Conservation (phyloP, 2,113 vertebrate species). For the Heterotis niloticus region DNA sequence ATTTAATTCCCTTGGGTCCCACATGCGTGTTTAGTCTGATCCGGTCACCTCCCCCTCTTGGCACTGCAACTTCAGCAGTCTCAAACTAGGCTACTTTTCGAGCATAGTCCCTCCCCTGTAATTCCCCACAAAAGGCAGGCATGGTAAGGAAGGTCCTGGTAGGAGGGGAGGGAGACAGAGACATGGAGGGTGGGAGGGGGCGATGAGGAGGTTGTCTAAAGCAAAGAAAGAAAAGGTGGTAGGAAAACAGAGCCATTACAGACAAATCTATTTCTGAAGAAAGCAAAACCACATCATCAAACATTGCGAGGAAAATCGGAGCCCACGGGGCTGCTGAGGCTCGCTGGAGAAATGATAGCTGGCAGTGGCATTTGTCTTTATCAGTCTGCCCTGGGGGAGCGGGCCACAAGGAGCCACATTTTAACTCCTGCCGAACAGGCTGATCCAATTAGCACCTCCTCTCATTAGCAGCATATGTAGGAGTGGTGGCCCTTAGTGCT, state of each 20-base stretch:
- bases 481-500: not conserved
- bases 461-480: slow-evolving; percentile 18
- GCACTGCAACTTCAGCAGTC: not conserved
- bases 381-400: slow-evolving; percentile 55
- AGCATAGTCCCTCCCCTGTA: not conserved
- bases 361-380: slow-evolving; percentile 75
- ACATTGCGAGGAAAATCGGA: slow-evolving; percentile 66
- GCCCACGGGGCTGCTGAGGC: slow-evolving; percentile 53
- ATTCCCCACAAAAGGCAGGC: not conserved
- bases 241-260: slow-evolving; percentile 75
- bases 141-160: not conserved
- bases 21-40: not conserved
- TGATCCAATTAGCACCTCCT: slow-evolving; percentile 38
- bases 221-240: slow-evolving; percentile 40
- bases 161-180: slow-evolving; percentile 12
- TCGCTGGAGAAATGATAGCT: slow-evolving; percentile 59
- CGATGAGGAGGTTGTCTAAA: slow-evolving; percentile 22
- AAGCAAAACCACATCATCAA: slow-evolving; percentile 79
- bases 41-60: not conserved
- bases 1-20: not conserved
- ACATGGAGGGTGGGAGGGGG: slow-evolving; percentile 42
- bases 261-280: slow-evolving; percentile 76
- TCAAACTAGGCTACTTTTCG: not conserved
- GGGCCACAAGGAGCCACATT: slow-evolving; percentile 15
- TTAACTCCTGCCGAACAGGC: slow-evolving; percentile 38